phyloP scores from a whole-genome alignment of 2,888 invertebrate species.

The Philereme vetulata region DNA sequence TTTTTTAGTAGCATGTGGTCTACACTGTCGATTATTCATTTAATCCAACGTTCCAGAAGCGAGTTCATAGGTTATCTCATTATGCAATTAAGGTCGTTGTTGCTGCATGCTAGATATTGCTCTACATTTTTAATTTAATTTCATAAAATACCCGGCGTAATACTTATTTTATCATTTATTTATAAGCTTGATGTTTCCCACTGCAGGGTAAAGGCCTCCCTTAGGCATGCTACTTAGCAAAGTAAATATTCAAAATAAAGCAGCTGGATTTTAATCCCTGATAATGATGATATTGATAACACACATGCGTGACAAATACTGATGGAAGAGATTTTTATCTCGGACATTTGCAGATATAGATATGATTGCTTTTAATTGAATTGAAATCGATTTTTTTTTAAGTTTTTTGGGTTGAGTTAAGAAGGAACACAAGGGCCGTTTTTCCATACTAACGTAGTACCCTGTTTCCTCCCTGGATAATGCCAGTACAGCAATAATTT shows the following conservation, averaged over 20 bases:
- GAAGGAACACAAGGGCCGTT: too few relatives aligned
- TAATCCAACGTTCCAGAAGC: constrained; percentile 22
- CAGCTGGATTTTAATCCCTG: not conserved
- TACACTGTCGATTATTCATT: constrained; percentile 18
- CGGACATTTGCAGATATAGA: not conserved
- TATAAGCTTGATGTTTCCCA: too few relatives aligned
- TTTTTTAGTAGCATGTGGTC: constrained; percentile 12
- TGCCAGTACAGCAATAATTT: too few relatives aligned
- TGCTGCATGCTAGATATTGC: constrained; percentile 20
- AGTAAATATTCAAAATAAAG: too few relatives aligned
- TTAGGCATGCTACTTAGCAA: too few relatives aligned
- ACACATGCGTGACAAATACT: not conserved
- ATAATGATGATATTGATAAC: not conserved
- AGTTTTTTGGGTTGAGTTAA: too few relatives aligned
- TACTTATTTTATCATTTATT: too few relatives aligned
- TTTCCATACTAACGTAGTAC: too few relatives aligned
- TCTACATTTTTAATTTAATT: constrained; percentile 30
- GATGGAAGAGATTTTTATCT: not conserved
- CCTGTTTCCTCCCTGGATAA: too few relatives aligned
- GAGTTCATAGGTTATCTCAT: constrained; percentile 36
- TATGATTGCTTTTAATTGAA: not conserved
- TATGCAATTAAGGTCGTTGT: constrained; percentile 29
- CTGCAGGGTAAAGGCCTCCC: too few relatives aligned
- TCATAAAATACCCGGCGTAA: not conserved
- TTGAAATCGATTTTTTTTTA: too few relatives aligned